These are phyloP conservation scores for Chelonia mydas DNA, from an alignment of 2,797 vertebrate genomes.

Conservation along the genomic window DNA sequence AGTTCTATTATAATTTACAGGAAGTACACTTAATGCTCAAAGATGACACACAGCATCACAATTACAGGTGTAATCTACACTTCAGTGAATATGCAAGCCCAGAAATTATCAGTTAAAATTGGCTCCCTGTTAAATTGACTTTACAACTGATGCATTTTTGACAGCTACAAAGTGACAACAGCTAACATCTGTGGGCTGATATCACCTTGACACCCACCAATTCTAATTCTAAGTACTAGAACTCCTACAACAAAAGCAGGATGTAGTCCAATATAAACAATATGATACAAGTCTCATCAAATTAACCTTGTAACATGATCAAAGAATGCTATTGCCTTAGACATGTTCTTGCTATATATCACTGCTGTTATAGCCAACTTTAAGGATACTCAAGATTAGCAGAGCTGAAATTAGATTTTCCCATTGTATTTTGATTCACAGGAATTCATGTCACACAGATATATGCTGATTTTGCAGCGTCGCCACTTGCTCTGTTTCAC, in stretches of 20 bases:
- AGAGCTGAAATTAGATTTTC: not conserved
- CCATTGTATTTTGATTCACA: not conserved
- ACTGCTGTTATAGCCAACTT: not conserved
- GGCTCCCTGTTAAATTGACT: not conserved
- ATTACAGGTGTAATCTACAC: not conserved
- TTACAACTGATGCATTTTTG: not conserved
- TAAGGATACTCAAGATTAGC: not conserved
- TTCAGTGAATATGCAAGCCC: not conserved
- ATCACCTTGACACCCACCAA: not conserved
- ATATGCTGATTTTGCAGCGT: not conserved
- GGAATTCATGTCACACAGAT: not conserved
- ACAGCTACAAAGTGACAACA: not conserved
- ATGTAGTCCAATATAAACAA: not conserved
- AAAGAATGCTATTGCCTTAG: not conserved
- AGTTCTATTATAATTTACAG: not conserved
- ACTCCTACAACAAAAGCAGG: not conserved
- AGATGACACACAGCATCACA: not conserved
- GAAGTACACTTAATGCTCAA: not conserved
- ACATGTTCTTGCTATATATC: not conserved
- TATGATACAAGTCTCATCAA: not conserved
- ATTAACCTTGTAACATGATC: not conserved
- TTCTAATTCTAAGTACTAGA: not conserved
- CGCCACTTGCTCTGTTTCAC: rapidly evolving
- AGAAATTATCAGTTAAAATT: not conserved
- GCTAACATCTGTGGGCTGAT: not conserved